Conservation (phyloP, 1,140 invertebrate species). For the Solenopsis invicta region DNA sequence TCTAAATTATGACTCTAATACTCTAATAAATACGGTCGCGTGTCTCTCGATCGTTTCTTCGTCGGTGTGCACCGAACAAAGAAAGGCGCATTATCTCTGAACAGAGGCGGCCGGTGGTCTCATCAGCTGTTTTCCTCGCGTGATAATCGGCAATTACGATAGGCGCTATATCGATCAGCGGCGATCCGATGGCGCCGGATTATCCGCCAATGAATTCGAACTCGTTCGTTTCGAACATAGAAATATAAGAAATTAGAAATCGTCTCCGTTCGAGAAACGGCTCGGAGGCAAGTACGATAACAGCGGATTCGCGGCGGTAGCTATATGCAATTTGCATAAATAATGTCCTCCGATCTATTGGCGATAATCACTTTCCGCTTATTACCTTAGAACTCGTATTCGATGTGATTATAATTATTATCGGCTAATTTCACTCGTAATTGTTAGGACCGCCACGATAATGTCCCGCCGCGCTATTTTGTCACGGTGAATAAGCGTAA, state of each 20-base stretch:
- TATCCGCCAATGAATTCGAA: slow-evolving; percentile 8
- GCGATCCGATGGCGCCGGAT: slow-evolving; percentile 37
- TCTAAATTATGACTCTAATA: slow-evolving; percentile 48
- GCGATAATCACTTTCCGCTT: slow-evolving; percentile 40
- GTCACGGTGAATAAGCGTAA: slow-evolving; percentile 15
- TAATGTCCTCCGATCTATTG: slow-evolving; percentile 48
- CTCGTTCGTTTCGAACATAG: slow-evolving; percentile 12
- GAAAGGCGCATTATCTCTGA: slow-evolving; percentile 30
- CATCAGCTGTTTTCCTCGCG: slow-evolving; percentile 67
- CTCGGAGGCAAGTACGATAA: not conserved
- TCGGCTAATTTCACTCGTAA: slow-evolving; percentile 28
- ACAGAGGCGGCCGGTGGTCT: slow-evolving; percentile 24
- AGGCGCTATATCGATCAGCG: slow-evolving; percentile 37
- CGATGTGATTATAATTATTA: slow-evolving; percentile 58
- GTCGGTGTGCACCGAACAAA: slow-evolving; percentile 16
- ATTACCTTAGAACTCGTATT: slow-evolving; percentile 35
- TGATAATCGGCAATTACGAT: slow-evolving; percentile 61
- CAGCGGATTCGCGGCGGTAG: not conserved
- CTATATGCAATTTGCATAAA: slow-evolving; percentile 50
- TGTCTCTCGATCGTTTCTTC: slow-evolving; percentile 52
- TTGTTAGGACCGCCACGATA: slow-evolving; percentile 20
- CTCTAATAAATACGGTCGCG: slow-evolving; percentile 53
- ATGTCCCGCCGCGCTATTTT: not conserved
- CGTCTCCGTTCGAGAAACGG: not conserved
- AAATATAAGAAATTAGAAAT: slow-evolving; percentile 64